phyloP scores from a whole-genome alignment of 37 sponge, comb jelly and placozoan species.

The Tethya wilhelma region DNA sequence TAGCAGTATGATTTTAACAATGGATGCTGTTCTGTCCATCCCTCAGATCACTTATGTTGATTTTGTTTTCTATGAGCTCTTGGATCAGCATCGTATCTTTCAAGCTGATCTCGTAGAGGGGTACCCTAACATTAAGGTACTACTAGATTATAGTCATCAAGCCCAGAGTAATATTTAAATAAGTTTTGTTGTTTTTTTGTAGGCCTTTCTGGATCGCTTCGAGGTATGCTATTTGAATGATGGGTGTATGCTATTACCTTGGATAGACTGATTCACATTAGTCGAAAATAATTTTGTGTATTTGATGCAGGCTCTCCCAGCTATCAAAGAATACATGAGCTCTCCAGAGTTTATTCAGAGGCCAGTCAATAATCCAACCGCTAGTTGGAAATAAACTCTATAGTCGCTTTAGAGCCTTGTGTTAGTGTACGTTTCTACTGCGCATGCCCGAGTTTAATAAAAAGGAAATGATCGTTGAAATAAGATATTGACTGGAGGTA shows the following conservation, averaged over 20 bases:
- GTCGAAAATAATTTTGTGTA: no score
- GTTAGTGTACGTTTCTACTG: no score
- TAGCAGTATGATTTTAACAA: no score
- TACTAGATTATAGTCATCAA: no score
- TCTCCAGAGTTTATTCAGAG: slow-evolving; percentile 58
- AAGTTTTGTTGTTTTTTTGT: neutral
- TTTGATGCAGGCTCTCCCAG: slow-evolving; percentile 68
- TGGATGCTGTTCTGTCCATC: no score
- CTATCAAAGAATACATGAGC: slow-evolving; percentile 80
- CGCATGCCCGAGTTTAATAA: no score
- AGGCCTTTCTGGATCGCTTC: neutral
- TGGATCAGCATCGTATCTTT: slow-evolving; percentile 74
- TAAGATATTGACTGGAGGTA: no score
- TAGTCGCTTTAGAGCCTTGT: no score
- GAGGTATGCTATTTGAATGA: no score
- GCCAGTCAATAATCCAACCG: slow-evolving; percentile 74
- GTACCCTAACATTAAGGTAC: slow-evolving; percentile 64
- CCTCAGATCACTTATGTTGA: slow-evolving; percentile 78
- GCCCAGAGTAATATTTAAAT: neutral
- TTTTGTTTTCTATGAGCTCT: slow-evolving; percentile 78
- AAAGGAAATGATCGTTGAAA: no score
- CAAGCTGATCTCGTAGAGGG: slow-evolving; percentile 56
- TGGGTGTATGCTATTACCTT: no score
- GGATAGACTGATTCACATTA: no score
- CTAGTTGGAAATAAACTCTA: slow-evolving; percentile 45